phyloP scores from a whole-genome alignment of 1,140 invertebrate genomes.

The Tribolium madens region DNA sequence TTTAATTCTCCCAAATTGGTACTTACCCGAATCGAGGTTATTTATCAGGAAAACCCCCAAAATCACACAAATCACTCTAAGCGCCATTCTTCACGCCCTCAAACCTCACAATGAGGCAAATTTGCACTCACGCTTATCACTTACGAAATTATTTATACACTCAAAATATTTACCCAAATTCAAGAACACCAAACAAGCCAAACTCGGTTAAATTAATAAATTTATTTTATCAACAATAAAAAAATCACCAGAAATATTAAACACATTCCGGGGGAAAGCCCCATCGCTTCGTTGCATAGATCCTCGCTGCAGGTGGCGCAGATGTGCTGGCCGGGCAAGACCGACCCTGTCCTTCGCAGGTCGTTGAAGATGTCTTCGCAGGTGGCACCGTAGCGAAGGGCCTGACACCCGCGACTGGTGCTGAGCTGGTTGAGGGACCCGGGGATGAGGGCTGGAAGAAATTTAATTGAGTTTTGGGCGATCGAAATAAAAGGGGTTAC shows the following conservation, averaged over 20 bases:
- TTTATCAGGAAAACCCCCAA: not conserved
- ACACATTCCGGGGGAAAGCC: not conserved
- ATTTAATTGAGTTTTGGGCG: no score
- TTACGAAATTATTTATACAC: not conserved
- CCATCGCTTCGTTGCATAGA: conserved; percentile 49
- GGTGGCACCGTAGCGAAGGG: conserved; percentile 53
- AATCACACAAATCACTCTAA: conserved; percentile 19
- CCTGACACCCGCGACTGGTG: conserved; percentile 57
- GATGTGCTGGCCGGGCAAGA: conserved; percentile 56
- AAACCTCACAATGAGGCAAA: conserved; percentile 2
- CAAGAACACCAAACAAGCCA: not conserved
- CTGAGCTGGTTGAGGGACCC: conserved; percentile 48
- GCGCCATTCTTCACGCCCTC: not conserved
- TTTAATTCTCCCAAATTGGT: not conserved
- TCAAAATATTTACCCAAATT: not conserved
- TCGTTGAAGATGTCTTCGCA: conserved; percentile 60
- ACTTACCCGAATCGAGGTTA: not conserved
- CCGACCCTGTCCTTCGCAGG: conserved; percentile 47
- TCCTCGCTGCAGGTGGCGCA: conserved; percentile 58
- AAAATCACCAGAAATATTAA: not conserved
- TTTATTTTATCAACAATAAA: conserved; percentile 6
- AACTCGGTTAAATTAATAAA: not conserved
- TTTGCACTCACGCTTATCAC: conserved; percentile 18
- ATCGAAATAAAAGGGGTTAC: conserved; percentile 51
- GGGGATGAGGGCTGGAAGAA: conserved; percentile 52